Conservation (phyloP, 1,140 invertebrate species). For the Coboldia fuscipes region DNA sequence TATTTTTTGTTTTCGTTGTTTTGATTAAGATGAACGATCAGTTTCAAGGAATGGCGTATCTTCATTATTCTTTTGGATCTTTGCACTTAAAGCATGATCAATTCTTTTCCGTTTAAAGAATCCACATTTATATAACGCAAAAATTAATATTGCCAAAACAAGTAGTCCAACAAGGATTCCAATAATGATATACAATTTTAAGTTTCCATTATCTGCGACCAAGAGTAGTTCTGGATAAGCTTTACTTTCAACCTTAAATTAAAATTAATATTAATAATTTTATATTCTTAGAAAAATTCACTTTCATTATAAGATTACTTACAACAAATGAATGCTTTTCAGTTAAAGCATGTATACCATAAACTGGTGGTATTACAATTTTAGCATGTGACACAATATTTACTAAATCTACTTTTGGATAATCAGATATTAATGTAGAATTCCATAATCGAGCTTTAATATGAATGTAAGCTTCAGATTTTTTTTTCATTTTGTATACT, state of each 20-base stretch:
- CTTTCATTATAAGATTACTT: not conserved
- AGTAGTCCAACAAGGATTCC: slow-evolving; percentile 58
- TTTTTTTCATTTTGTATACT: slow-evolving; percentile 49
- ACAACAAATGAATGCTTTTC: not conserved
- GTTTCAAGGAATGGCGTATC: slow-evolving; percentile 27
- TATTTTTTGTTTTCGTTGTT: no score
- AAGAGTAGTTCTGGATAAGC: slow-evolving; percentile 56
- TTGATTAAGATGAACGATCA: no score
- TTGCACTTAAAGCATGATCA: slow-evolving; percentile 61
- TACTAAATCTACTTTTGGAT: slow-evolving; percentile 62
- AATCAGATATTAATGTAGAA: slow-evolving; percentile 70
- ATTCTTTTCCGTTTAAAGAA: slow-evolving; percentile 72
- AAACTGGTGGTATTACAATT: slow-evolving; percentile 42
- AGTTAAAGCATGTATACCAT: slow-evolving; percentile 27
- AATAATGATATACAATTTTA: slow-evolving; percentile 67
- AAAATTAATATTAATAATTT: slow-evolving; percentile 6
- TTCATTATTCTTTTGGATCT: slow-evolving; percentile 54
- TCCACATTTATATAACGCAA: slow-evolving; percentile 61
- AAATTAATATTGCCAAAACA: slow-evolving; percentile 51
- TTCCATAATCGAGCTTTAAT: slow-evolving; percentile 76
- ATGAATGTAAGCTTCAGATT: slow-evolving; percentile 52
- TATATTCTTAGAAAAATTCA: not conserved
- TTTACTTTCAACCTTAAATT: slow-evolving; percentile 49
- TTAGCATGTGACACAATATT: slow-evolving; percentile 54
- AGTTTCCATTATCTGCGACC: slow-evolving; percentile 37